phyloP scores from a whole-genome alignment of 2,113 vertebrate genomes.

The Barnardius zonarius region DNA sequence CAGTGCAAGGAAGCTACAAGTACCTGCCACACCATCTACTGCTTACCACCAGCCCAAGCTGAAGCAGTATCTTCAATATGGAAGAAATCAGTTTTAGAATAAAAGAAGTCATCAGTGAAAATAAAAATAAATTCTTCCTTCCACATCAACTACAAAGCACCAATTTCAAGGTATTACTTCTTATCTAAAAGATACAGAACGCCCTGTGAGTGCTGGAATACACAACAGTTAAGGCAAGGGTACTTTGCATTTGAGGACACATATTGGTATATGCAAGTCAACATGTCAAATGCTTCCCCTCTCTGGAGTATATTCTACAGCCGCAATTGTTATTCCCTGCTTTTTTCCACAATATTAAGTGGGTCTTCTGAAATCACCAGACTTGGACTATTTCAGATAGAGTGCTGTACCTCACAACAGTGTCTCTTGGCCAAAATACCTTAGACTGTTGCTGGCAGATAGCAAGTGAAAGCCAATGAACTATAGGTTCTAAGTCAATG shows the following conservation, averaged over 20 bases:
- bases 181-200: neutral
- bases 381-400: neutral
- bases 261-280: fast-evolving
- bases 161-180: neutral
- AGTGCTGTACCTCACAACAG: neutral
- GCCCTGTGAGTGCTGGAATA: neutral
- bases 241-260: neutral
- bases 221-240: neutral
- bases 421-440: neutral
- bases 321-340: neutral
- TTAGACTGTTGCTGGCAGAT: neutral
- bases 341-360: neutral
- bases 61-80: neutral
- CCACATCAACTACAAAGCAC: neutral
- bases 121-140: neutral
- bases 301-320: neutral
- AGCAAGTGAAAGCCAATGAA: neutral
- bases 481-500: neutral
- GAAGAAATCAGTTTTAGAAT: neutral
- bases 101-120: neutral
- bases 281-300: neutral
- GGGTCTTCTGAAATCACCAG: neutral
- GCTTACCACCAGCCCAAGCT: neutral
- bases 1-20: neutral
- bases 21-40: neutral